phyloP scores from a whole-genome alignment of 2,888 invertebrate genomes.

The Synergus japonicus region DNA sequence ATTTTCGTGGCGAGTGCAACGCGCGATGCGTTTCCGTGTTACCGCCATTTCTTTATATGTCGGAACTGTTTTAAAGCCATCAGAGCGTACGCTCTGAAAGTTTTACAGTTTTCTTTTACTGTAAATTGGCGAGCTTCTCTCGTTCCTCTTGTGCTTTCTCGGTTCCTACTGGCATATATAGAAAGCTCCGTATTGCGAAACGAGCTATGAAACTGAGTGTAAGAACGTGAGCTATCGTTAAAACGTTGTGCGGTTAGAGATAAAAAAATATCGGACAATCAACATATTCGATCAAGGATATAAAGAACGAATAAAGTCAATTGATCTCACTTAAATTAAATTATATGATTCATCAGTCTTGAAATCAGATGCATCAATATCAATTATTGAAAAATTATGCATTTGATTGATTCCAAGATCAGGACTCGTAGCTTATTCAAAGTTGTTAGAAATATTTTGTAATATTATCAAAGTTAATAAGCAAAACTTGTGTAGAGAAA shows the following conservation, averaged over 20 bases:
- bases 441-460: too few relatives aligned
- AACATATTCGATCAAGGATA: neutral
- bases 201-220: slow-evolving; percentile 21
- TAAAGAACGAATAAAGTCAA: neutral
- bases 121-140: slow-evolving; percentile 62
- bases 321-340: too few relatives aligned
- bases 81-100: slow-evolving; percentile 34
- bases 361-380: too few relatives aligned
- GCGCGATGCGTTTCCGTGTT: slow-evolving; percentile 51
- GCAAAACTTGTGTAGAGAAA: too few relatives aligned
- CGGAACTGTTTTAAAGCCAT: slow-evolving; percentile 46
- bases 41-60: slow-evolving; percentile 57
- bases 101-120: slow-evolving; percentile 64
- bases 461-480: too few relatives aligned
- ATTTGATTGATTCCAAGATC: too few relatives aligned
- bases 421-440: too few relatives aligned
- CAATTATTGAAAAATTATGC: too few relatives aligned
- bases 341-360: too few relatives aligned
- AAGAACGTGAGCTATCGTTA: slow-evolving; percentile 7
- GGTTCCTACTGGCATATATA: slow-evolving; percentile 2
- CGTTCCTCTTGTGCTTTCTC: slow-evolving; percentile 41
- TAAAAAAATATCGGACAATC: slow-evolving; percentile 13
- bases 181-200: slow-evolving; percentile 6
- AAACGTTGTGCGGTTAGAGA: neutral
- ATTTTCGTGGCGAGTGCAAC: slow-evolving; percentile 53